Percentiles rank a stretch among this genome's conserved stretches.
Evolutionary conservation across 2,113 vertebrate genomes (phyloP).

Genomic region (Zosterops pallidus): DNA sequence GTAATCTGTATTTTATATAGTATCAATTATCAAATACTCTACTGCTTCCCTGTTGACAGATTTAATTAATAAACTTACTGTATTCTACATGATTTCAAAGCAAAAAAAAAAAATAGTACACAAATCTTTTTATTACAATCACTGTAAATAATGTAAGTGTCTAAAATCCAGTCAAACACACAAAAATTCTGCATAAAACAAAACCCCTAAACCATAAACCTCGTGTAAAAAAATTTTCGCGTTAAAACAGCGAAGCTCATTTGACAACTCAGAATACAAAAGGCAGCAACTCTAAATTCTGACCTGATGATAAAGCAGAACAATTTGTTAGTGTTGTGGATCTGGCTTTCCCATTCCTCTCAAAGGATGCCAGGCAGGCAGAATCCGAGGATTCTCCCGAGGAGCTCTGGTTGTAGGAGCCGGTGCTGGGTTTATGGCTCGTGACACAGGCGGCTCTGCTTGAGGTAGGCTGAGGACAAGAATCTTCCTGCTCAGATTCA

Average conservation of each 20-base stretch:
- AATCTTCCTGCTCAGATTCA: conserved; percentile 71
- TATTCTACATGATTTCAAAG: background rate
- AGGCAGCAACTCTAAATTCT: background rate
- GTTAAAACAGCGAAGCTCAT: background rate
- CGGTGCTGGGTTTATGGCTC: conserved; percentile 29
- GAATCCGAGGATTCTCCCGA: conserved; percentile 81
- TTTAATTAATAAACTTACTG: background rate
- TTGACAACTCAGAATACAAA: background rate
- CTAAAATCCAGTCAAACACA: background rate
- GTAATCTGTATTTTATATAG: background rate
- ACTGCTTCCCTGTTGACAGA: rapidly evolving
- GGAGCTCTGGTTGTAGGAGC: conserved; percentile 53
- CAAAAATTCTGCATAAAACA: background rate
- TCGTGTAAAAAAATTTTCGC: rapidly evolving
- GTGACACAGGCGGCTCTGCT: conserved; percentile 69
- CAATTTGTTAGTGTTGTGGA: conserved; percentile 37
- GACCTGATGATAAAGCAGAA: conserved; percentile 80
- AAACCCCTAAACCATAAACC: background rate
- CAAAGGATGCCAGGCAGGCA: conserved; percentile 47
- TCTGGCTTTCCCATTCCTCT: conserved; percentile 71
- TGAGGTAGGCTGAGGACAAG: conserved; percentile 86
- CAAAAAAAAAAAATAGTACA: background rate
- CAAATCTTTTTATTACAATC: background rate
- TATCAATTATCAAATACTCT: background rate
- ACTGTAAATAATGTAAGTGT: background rate